These are phyloP conservation scores for Lepidochrysops patricia DNA, from an alignment of 2,888 invertebrate species.

Conservation along the genomic window DNA sequence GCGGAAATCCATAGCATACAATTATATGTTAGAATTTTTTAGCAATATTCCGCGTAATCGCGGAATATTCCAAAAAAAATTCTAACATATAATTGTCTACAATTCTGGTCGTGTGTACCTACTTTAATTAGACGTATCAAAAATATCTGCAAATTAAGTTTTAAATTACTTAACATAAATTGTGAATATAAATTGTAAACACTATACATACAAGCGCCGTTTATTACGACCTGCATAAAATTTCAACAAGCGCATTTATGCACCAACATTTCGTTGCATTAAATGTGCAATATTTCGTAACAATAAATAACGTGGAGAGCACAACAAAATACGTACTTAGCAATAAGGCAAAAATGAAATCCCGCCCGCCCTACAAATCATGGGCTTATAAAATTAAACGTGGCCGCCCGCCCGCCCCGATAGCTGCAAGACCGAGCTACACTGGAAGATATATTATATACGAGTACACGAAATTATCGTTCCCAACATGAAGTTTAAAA, in stretches of 20 bases:
- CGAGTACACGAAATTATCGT: not conserved
- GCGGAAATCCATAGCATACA: too few relatives aligned
- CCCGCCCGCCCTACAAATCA: conserved; percentile 35
- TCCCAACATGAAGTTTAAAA: not conserved
- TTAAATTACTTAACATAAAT: too few relatives aligned
- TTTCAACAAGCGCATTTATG: not conserved
- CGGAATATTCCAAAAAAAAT: too few relatives aligned
- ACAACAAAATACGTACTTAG: conserved; percentile 16
- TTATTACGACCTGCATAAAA: not conserved
- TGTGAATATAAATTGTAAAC: too few relatives aligned
- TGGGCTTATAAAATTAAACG: conserved; percentile 35
- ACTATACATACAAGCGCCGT: too few relatives aligned
- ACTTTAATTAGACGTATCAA: too few relatives aligned
- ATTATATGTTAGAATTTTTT: too few relatives aligned
- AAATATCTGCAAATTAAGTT: too few relatives aligned
- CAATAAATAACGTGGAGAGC: conserved; percentile 19
- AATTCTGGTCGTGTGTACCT: too few relatives aligned
- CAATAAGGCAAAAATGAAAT: conserved; percentile 29
- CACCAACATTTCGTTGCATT: not conserved
- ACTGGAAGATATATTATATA: not conserved
- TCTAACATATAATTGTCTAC: too few relatives aligned
- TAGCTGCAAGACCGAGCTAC: conserved; percentile 17
- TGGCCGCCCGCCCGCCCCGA: conserved; percentile 21
- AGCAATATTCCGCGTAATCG: too few relatives aligned
- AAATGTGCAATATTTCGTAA: conserved; percentile 22